Evolutionary conservation across 2,888 invertebrate species (phyloP), one percentile per base, ranked within the genome.

Genomic region (Prenolepis imparis): DNA sequence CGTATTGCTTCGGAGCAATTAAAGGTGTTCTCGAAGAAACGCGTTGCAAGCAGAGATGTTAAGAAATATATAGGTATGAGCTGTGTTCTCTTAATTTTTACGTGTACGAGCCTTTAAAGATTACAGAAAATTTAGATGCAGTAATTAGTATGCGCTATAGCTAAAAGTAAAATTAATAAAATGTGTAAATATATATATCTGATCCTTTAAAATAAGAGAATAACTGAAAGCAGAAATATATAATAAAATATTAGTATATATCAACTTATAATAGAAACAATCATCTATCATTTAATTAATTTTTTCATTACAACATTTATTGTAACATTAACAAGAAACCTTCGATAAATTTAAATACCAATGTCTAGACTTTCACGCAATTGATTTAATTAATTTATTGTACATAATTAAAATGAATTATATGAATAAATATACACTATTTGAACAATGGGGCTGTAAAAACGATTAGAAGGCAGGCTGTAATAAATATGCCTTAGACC

Each of bases 401-500:
- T 5, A 5, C 36, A 36, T n/a, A n/a, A n/a, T 6, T 6, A 48
- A 8, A 52, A 8, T n/a, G 2, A 52, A 52, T 52, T n/a, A 52
- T 8, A 52, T 8, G n/a, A n/a, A 48, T 48, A 6, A 6, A n/a
- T n/a, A 36, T 36, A 36, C 36, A 15, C 21, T 2, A 41, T 12
- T 12, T 8, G 8, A 15, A 15, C 21, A 41, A 64, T 21, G 3
- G 15, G 6, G 21, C 3, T n/a, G 32, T 18, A n/a, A 9, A 8
- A 36, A 18, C 41, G 24, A 5, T 4, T 41, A 12, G 21, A 48
- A 11, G 8, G 21, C 3, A 41, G n/a, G 1, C 21, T 18, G n/a
- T n/a, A 41, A 67, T n/a, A 41, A 67, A 28, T 28, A 44, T 36
- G 24, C 6, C 41, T 77, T 41, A 66, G n/a, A 77, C 36, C 36